Evolutionary conservation across 2,797 vertebrate genomes (phyloP), one percentile per base, ranked within the genome.

Genomic region (Percopsis omiscomaycus): DNA sequence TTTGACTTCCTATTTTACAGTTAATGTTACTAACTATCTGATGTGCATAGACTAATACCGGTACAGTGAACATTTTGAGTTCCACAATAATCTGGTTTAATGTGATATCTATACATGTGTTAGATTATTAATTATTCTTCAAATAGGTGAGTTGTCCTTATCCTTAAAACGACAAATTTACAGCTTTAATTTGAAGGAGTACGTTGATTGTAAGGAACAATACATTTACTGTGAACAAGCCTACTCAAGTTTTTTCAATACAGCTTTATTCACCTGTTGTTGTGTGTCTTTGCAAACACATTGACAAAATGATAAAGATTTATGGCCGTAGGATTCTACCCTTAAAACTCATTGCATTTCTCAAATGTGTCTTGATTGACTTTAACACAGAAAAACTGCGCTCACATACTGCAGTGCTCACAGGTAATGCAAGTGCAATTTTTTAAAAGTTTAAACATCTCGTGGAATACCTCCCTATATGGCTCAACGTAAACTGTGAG

Each of bases 231-330:
- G 16, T 22, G 22, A 22, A 22, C 22, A 22, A 22, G 22, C 22
- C 22, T 22, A 22, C 22, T 22, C 22, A 13, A 10, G 8, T 9
- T 32, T 59, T 22, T 22, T 22, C 22, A 22, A 22, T 22, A 22
- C 22, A 22, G 22, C 22, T 61, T 51, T 61, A 37, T 49, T 61
- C 3, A 12, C 12, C 60, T 62, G 49, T 62, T 52, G 28, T n/a
- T 65, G 63, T 70, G 55, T 47, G 1, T 70, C 54, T 70, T 70
- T 14, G 55, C 61, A 70, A 64, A 70, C 56, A 71, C 15, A 58
- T 65, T 29, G 45, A 55, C 68, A 71, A 71, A 71, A 10, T 66
- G 52, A 61, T 71, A 45, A 56, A 66, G 52, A 57, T 61, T 52
- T 66, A 61, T 61, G 53, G 64, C 37, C 57, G n/a, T 66, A 13